A percentile compares a stretch with the other conserved stretches of the same genome.
Evolutionary conservation across 2,888 invertebrate species (phyloP).

Genomic region (Dynastes tityus): DNA sequence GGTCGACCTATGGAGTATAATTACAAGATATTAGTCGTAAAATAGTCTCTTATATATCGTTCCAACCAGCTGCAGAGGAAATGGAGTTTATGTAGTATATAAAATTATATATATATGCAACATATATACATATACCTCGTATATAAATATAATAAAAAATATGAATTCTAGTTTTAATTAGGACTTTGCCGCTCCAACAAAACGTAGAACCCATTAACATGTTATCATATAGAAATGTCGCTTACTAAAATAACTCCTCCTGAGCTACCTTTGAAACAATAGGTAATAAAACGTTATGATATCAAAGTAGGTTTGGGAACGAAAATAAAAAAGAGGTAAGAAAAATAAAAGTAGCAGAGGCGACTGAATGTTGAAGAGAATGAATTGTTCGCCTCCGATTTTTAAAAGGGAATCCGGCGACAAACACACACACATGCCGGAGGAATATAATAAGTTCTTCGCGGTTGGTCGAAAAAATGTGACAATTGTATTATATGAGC

Average conservation of each 20-base stretch:
- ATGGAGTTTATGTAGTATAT: not conserved
- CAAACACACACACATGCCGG: not conserved
- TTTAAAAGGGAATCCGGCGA: conserved; percentile 9
- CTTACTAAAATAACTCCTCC: conserved; percentile 61
- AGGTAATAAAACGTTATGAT: conserved; percentile 68
- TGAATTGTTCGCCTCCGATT: not conserved
- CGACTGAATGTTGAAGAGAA: not conserved
- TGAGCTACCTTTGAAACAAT: conserved; percentile 62
- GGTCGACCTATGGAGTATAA: conserved; percentile 5
- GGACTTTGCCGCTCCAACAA: conserved; percentile 13
- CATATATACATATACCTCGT: not conserved
- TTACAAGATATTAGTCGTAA: conserved; percentile 17
- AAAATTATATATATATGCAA: not conserved
- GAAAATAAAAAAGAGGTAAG: not conserved
- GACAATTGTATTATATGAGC: conserved; percentile 44
- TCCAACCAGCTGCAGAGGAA: not conserved
- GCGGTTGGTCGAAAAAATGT: conserved; percentile 30
- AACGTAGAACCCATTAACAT: conserved; percentile 54
- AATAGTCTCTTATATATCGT: not conserved
- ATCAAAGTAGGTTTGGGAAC: conserved; percentile 58
- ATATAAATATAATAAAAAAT: not conserved
- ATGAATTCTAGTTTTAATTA: conserved; percentile 51
- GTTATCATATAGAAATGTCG: conserved; percentile 63
- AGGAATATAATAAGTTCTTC: conserved; percentile 8
- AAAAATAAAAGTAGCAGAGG: not conserved